A percentile compares a stretch with the other conserved stretches of the same genome.
Conservation (phyloP, 2,797 vertebrate genomes). For the Cyclura pinguis region DNA sequence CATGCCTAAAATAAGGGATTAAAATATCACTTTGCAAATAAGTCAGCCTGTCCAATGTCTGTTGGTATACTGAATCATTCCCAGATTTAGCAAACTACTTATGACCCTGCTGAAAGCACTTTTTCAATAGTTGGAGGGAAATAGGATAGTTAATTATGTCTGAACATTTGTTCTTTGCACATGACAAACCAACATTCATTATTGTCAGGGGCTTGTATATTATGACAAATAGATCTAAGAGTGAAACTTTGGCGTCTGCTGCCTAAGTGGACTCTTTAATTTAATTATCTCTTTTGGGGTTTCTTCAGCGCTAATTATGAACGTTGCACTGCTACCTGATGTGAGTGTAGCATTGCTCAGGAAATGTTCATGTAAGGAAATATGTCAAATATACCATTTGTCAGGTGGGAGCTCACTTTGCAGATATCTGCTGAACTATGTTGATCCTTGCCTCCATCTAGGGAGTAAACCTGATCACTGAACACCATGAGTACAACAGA, state of each 20-base stretch:
- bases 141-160: conserved; percentile 47
- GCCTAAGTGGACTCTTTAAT: conserved; percentile 51
- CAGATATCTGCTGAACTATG: conserved; percentile 14
- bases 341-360: neutral
- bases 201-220: conserved; percentile 38
- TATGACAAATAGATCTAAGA: conserved; percentile 42
- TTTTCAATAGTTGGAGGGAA: conserved; percentile 29
- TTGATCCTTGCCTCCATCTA: neutral
- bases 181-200: conserved; percentile 20
- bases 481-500: rapidly evolving
- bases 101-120: conserved; percentile 9
- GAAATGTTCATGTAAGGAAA: conserved; percentile 5
- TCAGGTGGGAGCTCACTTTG: neutral
- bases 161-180: conserved; percentile 27
- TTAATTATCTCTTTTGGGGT: conserved; percentile 48
- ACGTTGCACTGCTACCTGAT: neutral
- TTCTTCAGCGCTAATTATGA: conserved; percentile 40
- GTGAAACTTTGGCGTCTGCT: conserved; percentile 47
- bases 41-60: neutral
- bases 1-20: conserved; percentile 9
- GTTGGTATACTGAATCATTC: conserved; percentile 36
- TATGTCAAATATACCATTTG: conserved; percentile 1
- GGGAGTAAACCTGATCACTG: neutral
- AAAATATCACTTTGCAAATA: conserved; percentile 23
- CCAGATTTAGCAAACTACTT: conserved; percentile 31